phyloP scores from a whole-genome alignment of 1,140 invertebrate genomes.

The Apis florea region DNA sequence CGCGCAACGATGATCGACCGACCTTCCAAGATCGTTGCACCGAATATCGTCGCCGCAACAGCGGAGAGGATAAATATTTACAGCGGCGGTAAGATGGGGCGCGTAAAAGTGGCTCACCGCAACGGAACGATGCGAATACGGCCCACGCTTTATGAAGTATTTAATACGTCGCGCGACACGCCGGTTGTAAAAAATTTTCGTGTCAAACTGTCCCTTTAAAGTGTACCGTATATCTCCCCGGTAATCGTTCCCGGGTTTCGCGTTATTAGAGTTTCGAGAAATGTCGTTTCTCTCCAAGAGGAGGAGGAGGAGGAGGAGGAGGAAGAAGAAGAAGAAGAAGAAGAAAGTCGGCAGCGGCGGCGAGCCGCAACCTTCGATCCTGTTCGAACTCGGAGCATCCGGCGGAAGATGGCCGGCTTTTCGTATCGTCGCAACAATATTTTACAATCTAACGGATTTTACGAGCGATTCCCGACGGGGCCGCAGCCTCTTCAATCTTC shows the following conservation, averaged over 20 bases:
- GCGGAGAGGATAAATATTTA: slow-evolving; percentile 54
- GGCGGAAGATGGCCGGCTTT: slow-evolving; percentile 49
- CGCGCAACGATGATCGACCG: slow-evolving; percentile 36
- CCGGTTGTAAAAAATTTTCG: slow-evolving; percentile 12
- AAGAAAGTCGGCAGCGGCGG: too few species aligned
- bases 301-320: too few species aligned
- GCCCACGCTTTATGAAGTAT: slow-evolving; percentile 16
- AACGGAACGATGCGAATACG: slow-evolving; percentile 32
- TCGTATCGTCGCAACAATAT: slow-evolving; percentile 70
- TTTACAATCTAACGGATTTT: slow-evolving; percentile 75
- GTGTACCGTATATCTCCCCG: slow-evolving; percentile 17
- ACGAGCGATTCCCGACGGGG: slow-evolving; percentile 70
- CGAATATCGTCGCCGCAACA: slow-evolving; percentile 52
- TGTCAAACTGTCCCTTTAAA: slow-evolving; percentile 17
- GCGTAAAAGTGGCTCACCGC: slow-evolving; percentile 46
- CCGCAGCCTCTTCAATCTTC: slow-evolving; percentile 75
- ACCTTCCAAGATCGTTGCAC: slow-evolving; percentile 48
- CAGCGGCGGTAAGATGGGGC: not conserved
- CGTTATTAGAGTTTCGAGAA: slow-evolving; percentile 37
- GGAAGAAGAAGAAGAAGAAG: too few species aligned
- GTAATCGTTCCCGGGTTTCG: slow-evolving; percentile 25
- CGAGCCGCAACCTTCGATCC: not conserved
- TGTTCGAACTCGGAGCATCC: slow-evolving; percentile 48
- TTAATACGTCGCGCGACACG: slow-evolving; percentile 26
- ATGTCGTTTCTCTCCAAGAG: slow-evolving; percentile 19